Conservation (phyloP, 2,888 invertebrate species). For the Agonum fuliginosum region DNA sequence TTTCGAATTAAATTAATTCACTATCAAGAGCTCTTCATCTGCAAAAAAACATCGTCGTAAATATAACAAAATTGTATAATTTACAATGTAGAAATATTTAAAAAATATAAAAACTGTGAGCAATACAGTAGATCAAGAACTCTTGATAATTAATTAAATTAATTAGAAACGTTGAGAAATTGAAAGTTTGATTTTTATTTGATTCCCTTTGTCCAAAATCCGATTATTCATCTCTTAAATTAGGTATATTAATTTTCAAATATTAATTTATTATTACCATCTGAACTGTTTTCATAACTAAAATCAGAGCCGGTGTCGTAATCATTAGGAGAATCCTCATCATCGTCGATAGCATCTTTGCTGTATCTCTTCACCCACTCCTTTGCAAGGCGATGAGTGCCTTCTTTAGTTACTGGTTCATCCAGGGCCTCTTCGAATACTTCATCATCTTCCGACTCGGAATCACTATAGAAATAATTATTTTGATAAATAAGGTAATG, state of each 20-base stretch:
- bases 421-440: slow-evolving; percentile 82
- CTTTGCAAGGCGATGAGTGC: slow-evolving; percentile 81
- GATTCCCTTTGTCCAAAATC: too few species aligned
- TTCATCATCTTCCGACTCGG: slow-evolving; percentile 79
- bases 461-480: slow-evolving; percentile 72
- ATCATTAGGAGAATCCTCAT: slow-evolving; percentile 68
- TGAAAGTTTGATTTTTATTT: too few species aligned
- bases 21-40: too few species aligned
- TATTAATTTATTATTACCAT: slow-evolving; percentile 68
- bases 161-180: too few species aligned
- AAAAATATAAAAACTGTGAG: too few species aligned
- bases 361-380: slow-evolving; percentile 79
- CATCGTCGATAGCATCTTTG: slow-evolving; percentile 67
- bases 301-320: slow-evolving; percentile 65
- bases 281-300: slow-evolving; percentile 67
- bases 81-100: too few species aligned
- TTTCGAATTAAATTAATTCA: too few species aligned
- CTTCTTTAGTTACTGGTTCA: slow-evolving; percentile 78
- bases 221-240: not conserved
- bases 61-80: too few species aligned
- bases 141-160: too few species aligned
- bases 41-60: too few species aligned
- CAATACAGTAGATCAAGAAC: too few species aligned
- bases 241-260: slow-evolving; percentile 1
- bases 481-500: not conserved